Conservation (phyloP, 2,113 vertebrate species). For the Cnemophilus loriae region DNA sequence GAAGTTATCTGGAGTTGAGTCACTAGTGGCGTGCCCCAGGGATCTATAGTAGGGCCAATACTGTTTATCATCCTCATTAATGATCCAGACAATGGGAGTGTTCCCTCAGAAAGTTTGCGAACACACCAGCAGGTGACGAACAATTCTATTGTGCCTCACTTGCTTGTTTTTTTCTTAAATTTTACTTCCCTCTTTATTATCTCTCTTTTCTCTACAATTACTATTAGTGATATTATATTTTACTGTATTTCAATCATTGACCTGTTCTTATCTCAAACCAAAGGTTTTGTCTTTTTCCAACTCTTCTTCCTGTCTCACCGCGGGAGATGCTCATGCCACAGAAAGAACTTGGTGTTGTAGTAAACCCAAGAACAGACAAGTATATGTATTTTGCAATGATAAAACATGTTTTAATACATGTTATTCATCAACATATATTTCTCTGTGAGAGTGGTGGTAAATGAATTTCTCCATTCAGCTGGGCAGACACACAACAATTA, state of each 20-base stretch:
- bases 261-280: neutral
- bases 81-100: neutral
- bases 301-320: accelerated
- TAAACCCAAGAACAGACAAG: neutral
- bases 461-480: neutral
- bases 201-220: neutral
- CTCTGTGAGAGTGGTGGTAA: neutral
- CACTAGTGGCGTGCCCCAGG: neutral
- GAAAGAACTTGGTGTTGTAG: neutral
- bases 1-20: neutral
- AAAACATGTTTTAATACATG: neutral
- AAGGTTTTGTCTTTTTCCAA: neutral
- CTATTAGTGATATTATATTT: neutral
- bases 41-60: neutral
- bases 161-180: neutral
- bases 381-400: neutral
- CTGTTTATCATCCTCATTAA: neutral
- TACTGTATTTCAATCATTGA: neutral
- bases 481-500: neutral
- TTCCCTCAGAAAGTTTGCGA: neutral
- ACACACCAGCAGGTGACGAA: neutral
- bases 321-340: neutral
- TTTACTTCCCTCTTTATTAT: neutral
- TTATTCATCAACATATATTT: neutral
- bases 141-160: neutral